Base-by-base conservation (phyloP, 2,888 invertebrate species). In the Idaea biselata region DNA sequence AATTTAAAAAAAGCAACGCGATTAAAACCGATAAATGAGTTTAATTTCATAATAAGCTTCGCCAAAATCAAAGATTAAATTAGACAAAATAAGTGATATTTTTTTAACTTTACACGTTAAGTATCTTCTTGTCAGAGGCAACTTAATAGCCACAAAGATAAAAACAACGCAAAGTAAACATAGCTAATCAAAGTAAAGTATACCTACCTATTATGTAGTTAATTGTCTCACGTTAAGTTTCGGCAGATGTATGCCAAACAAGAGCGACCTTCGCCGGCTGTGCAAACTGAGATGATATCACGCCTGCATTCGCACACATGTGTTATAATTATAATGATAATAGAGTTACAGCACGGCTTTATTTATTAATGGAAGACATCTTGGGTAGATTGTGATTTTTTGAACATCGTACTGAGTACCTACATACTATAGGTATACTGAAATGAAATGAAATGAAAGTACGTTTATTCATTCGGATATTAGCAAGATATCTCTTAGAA, bases 291-390 rank as follows among this genome's bases (percentile, higher is more conserved):
- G 44, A 44, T 44, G 44, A 44, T 44, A 44, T 44, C 44, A 44
- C 44, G 44, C 44, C 44, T 44, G 44, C 44, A 44, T 44, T 44
- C 44, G 44, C 44, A 44, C 14, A 44, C 44, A 44, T 44, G 44
- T 44, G 44, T 44, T 44, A 44, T 44, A 44, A 44, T 44, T 44
- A 44, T 44, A 44, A 44, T 44, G 44, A 44, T 44, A 44, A 44
- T 44, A 44, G 14, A 44, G 14, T 44, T 44, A 44, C 14, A 44
- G 44, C 44, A 44, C 44, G 11, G 44, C 14, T 44, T 44, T 11
- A 44, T 44, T 44, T 7, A 11, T 44, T 11, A 8, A 0, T 14
- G 44, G 44, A 44, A 44, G 6, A 44, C 44, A 44, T 44, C 44
- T 44, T 44, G 32, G 32, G 14, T 8, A 8, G 44, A 44, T 14